phyloP scores from a whole-genome alignment of 2,113 vertebrate species.

The Myanophis thanlyinensis region DNA sequence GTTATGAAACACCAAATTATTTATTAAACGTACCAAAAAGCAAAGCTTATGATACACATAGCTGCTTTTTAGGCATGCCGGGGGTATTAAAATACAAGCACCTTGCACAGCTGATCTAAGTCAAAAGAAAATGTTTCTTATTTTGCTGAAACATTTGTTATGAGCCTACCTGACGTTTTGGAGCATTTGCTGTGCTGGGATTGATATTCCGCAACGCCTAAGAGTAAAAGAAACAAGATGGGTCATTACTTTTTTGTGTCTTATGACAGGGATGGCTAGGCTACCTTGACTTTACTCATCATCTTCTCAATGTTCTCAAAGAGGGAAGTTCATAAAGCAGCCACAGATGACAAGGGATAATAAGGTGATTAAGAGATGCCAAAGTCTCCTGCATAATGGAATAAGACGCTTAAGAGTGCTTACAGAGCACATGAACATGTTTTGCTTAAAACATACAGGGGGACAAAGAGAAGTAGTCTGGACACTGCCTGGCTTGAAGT shows the following conservation, averaged over 20 bases:
- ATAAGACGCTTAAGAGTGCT: conserved; percentile 56
- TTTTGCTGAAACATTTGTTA: conserved; percentile 75
- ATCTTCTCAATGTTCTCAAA: conserved; percentile 59
- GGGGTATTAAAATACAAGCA: conserved; percentile 10
- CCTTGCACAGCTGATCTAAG: conserved; percentile 60
- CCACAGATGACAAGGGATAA: conserved; percentile 67
- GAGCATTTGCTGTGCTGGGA: conserved; percentile 84
- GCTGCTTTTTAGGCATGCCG: conserved; percentile 4
- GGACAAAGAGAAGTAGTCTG: conserved; percentile 9
- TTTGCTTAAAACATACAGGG: conserved; percentile 26
- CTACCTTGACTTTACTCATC: conserved; percentile 68
- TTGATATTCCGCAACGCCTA: conserved; percentile 85
- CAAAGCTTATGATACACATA: neutral
- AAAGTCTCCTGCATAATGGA: conserved; percentile 55
- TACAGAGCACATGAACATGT: conserved; percentile 52
- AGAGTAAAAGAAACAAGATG: conserved; percentile 81
- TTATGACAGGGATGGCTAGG: conserved; percentile 71
- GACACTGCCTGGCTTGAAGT: conserved; percentile 48
- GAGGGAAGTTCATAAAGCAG: conserved; percentile 69
- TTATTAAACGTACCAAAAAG: neutral
- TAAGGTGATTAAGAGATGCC: conserved; percentile 61
- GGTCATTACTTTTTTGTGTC: conserved; percentile 75
- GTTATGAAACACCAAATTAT: neutral
- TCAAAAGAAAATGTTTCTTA: conserved; percentile 53
- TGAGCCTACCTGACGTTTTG: conserved; percentile 85